Conservation (phyloP, 2,797 vertebrate species). For the Ataeniobius toweri region DNA sequence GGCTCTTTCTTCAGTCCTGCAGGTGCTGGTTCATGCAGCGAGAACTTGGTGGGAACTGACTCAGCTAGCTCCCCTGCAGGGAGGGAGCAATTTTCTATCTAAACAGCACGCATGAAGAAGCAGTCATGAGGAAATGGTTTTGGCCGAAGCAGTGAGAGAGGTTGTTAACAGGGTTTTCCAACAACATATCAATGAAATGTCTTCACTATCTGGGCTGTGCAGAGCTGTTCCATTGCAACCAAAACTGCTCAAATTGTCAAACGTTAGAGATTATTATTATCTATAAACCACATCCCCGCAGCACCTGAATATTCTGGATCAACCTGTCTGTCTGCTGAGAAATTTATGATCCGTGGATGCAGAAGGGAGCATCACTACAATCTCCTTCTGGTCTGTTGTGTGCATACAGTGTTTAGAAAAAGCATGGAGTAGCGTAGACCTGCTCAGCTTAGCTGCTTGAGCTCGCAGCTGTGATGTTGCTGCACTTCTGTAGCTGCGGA, state of each 20-base stretch:
- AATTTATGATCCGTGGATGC: slow-evolving; percentile 65
- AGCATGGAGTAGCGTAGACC: slow-evolving; percentile 57
- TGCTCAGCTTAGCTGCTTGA: slow-evolving; percentile 33
- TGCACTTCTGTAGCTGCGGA: slow-evolving; percentile 42
- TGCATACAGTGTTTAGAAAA: slow-evolving; percentile 70
- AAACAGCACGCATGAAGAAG: slow-evolving; percentile 35
- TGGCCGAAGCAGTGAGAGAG: slow-evolving; percentile 51
- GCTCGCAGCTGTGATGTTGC: slow-evolving; percentile 48
- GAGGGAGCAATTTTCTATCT: slow-evolving; percentile 43
- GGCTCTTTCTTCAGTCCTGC: slow-evolving; percentile 49
- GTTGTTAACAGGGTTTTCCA: slow-evolving; percentile 57
- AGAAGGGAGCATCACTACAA: slow-evolving; percentile 29
- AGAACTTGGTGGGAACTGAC: slow-evolving; percentile 22
- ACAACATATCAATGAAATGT: slow-evolving; percentile 66
- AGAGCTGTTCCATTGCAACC: slow-evolving; percentile 63
- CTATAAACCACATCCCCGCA: slow-evolving; percentile 70
- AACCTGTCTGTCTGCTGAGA: slow-evolving; percentile 53
- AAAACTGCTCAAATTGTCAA: slow-evolving; percentile 75
- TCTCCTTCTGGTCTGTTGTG: slow-evolving; percentile 61
- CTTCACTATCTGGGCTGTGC: slow-evolving; percentile 51
- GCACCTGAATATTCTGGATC: slow-evolving; percentile 62
- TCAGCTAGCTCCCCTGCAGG: slow-evolving; percentile 5
- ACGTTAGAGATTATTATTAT: slow-evolving; percentile 69
- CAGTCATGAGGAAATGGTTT: slow-evolving; percentile 56
- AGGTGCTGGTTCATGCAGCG: slow-evolving; percentile 52